Conservation (phyloP, 2,113 vertebrate genomes). For the Beaufortia kweichowensis region DNA sequence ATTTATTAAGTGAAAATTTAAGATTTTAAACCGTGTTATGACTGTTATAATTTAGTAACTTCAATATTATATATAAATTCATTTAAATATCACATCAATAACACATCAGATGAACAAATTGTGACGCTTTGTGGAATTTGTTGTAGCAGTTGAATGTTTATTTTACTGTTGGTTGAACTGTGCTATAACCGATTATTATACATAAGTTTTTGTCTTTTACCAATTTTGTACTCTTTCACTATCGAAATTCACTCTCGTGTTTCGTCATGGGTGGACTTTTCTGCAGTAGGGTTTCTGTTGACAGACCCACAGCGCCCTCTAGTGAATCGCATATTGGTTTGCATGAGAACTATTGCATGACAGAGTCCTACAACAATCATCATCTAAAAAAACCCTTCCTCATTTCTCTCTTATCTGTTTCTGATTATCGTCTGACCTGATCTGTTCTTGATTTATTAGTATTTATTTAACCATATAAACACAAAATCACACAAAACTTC, state of each 20-base stretch:
- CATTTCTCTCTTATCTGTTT: background rate
- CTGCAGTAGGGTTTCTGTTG: background rate
- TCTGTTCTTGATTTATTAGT: background rate
- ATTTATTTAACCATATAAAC: background rate
- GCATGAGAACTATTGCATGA: too few relatives aligned
- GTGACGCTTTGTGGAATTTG: too few relatives aligned
- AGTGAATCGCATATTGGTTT: background rate
- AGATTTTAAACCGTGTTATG: background rate
- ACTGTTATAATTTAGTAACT: background rate
- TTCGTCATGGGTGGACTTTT: background rate
- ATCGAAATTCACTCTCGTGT: background rate
- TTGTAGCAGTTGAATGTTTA: background rate
- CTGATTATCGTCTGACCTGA: background rate
- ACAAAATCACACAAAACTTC: background rate
- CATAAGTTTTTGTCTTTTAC: too few relatives aligned
- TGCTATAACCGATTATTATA: background rate
- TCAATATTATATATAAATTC: background rate
- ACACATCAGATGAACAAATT: too few relatives aligned
- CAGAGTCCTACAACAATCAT: background rate
- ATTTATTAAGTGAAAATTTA: background rate
- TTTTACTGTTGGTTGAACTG: background rate
- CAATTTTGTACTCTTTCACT: background rate
- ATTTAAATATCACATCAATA: too few relatives aligned
- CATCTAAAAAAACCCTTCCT: too few relatives aligned
- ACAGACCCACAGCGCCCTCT: conserved; percentile 32